Evolutionary conservation across 2,797 vertebrate species (phyloP), one percentile per base, ranked within the genome.

Genomic region (Myotis daubentonii): DNA sequence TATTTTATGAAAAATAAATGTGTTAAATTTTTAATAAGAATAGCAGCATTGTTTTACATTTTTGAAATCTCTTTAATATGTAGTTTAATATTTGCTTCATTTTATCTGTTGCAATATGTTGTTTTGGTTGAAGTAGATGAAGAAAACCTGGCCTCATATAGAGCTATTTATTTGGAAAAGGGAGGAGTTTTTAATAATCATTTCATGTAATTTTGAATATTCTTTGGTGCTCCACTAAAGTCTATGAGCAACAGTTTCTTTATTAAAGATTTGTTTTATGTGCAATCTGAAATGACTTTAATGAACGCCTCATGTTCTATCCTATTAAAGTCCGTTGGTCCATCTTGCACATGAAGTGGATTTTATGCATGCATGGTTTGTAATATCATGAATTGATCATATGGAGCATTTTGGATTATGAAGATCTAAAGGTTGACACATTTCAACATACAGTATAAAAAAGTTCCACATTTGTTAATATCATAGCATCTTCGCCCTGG

Each of bases 1-100:
- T 89, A 76, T 81, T 85, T 91, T 79, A 78, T 92, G 17, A 85
- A 85, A 75, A 89, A 71, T 51, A 74, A 71, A 3, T 74, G 11
- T 38, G n/a, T 12, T 12, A 88, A 79, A 68, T 11, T 60, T 89
- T 78, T 62, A 60, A 12, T 86, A 51, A 91, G 47, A 94, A 78
- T n/a, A 6, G 7, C 55, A 60, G 25, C 22, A 70, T 33, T 51
- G 1, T 93, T 94, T 75, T 17, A 30, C 7, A 75, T 10, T 82
- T 89, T 71, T 89, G 2, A 95, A 33, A n/a, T 89, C 9, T 3
- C 28, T 91, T 89, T 41, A n/a, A 19, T 78, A 8, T 60, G 11
- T 85, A 53, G 9, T 13, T 78, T 87, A 82, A 38, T 72, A 62
- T 62, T 28, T 89, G 28, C 62, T 89, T 33, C 55, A 82, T 87